Conservation (phyloP, 2,888 invertebrate species). For the Lamellibrachia columna region DNA sequence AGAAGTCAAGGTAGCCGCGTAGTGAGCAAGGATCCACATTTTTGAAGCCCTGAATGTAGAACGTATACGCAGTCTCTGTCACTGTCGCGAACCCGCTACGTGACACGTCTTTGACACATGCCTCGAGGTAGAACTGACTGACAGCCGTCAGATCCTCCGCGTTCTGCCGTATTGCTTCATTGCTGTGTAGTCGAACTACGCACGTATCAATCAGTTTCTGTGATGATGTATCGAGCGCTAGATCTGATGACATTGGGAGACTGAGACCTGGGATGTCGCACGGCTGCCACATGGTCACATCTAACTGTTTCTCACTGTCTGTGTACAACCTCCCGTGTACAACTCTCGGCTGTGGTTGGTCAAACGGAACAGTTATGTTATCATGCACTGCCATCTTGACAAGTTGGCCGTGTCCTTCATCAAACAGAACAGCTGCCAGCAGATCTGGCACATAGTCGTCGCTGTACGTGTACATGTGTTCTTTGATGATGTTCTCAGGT, state of each 20-base stretch:
- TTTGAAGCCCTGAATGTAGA: slow-evolving; percentile 5
- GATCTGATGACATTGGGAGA: background rate
- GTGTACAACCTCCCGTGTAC: background rate
- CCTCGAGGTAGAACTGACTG: background rate
- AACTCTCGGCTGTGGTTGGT: background rate
- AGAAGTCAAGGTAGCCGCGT: slow-evolving; percentile 1
- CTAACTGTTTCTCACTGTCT: background rate
- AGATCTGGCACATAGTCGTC: slow-evolving; percentile 6
- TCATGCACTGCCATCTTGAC: background rate
- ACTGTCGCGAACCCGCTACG: background rate
- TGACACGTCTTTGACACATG: background rate
- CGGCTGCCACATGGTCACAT: background rate
- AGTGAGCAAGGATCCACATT: background rate
- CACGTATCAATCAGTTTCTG: background rate
- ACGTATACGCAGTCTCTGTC: background rate
- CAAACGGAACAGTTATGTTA: background rate
- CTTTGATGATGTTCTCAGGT: slow-evolving; percentile 11
- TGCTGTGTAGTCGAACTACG: background rate
- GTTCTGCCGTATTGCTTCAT: background rate
- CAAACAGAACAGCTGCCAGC: background rate
- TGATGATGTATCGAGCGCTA: background rate
- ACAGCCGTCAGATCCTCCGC: background rate
- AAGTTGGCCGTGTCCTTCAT: background rate
- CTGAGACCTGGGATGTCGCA: background rate
- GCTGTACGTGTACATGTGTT: background rate